These are phyloP conservation scores for Regulus satrapa DNA, from an alignment of 2,113 vertebrate species.

Conservation along the genomic window DNA sequence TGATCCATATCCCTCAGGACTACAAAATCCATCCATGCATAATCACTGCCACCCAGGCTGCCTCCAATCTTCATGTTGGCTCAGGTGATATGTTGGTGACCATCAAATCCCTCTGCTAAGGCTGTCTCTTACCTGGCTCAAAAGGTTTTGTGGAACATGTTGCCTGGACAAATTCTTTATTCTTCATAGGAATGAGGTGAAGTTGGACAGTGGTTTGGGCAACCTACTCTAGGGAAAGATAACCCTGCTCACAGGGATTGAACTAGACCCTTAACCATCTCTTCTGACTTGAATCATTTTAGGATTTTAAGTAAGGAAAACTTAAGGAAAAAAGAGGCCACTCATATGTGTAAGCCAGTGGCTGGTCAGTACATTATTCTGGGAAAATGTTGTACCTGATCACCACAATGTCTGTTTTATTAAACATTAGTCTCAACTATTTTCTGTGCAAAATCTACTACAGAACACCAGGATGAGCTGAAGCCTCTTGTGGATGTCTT, in stretches of 20 bases:
- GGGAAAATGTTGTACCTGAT: not conserved
- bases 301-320: not conserved
- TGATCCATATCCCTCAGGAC: not conserved
- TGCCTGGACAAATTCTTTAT: not conserved
- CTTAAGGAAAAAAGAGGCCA: not conserved
- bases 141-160: not conserved
- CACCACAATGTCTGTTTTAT: not conserved
- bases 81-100: not conserved
- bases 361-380: not conserved
- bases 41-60: not conserved
- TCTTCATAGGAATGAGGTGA: not conserved
- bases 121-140: not conserved
- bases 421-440: not conserved
- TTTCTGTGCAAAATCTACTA: not conserved
- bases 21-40: not conserved
- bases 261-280: not conserved
- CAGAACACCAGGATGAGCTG: not conserved
- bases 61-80: not conserved
- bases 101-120: not conserved
- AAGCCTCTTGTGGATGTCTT: too few relatives aligned
- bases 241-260: not conserved
- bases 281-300: not conserved
- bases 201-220: not conserved
- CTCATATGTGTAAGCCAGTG: not conserved
- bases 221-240: not conserved